Conservation (phyloP, 2,888 invertebrate species). For the Cybosia mesomella region DNA sequence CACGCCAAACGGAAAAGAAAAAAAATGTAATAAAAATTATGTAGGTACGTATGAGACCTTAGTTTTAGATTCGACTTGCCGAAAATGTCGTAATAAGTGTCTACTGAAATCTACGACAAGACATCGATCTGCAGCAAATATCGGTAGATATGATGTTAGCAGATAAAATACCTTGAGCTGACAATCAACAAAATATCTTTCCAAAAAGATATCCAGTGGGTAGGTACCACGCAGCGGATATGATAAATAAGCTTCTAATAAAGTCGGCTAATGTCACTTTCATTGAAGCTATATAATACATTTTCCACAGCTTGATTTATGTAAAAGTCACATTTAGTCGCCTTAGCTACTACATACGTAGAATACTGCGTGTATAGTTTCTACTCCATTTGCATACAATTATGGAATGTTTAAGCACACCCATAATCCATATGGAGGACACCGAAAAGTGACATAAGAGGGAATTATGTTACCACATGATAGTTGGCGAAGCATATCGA, state of each 20-base stretch:
- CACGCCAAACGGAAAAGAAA: too few relatives aligned
- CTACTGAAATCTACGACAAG: neutral
- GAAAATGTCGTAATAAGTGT: neutral
- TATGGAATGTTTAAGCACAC: conserved; percentile 43
- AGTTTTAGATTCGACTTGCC: too few relatives aligned
- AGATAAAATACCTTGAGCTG: neutral
- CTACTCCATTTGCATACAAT: conserved; percentile 55
- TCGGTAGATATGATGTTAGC: neutral
- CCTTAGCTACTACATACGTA: conserved; percentile 23
- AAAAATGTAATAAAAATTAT: too few relatives aligned
- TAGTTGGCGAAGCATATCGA: conserved; percentile 51
- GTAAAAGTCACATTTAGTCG: conserved; percentile 36
- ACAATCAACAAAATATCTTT: neutral
- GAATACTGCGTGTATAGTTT: conserved; percentile 32
- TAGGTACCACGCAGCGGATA: neutral
- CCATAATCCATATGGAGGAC: conserved; percentile 30
- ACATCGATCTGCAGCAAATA: neutral
- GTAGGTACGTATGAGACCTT: too few relatives aligned
- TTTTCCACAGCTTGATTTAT: conserved; percentile 28
- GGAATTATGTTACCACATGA: conserved; percentile 33
- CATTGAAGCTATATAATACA: conserved; percentile 15
- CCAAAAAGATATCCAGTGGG: neutral
- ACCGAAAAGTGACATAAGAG: conserved; percentile 40
- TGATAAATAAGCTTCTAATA: conserved; percentile 7
- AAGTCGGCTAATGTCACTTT: conserved; percentile 11